Conservation (phyloP, 2,888 invertebrate species). For the Quadroppia sp. region DNA sequence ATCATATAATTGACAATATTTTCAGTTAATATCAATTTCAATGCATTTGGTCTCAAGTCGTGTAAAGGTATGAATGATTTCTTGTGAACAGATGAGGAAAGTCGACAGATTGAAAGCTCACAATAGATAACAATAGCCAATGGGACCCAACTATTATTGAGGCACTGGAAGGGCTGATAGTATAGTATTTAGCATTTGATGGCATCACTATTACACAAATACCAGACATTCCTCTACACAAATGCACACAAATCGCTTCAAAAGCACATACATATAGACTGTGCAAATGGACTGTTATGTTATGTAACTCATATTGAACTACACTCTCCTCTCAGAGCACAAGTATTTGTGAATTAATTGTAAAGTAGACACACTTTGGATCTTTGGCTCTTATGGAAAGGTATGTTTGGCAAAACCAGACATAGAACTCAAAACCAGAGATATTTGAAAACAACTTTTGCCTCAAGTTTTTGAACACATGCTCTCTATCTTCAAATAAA, state of each 20-base stretch:
- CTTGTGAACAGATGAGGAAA: conserved; percentile 25
- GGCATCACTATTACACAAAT: background rate
- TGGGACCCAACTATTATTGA: background rate
- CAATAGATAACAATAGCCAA: conserved; percentile 20
- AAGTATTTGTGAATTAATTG: background rate
- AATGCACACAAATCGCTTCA: background rate
- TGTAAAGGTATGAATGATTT: conserved; percentile 2
- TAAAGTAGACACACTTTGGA: background rate
- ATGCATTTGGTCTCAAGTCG: background rate
- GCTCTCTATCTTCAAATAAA: background rate
- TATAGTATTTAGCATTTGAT: background rate
- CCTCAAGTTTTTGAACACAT: conserved; percentile 23
- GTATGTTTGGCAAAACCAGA: background rate
- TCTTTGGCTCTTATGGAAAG: background rate
- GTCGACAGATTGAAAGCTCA: conserved; percentile 19
- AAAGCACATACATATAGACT: too few species aligned
- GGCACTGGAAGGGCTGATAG: background rate
- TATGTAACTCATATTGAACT: background rate
- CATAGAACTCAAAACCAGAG: background rate
- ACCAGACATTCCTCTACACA: background rate
- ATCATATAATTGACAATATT: background rate
- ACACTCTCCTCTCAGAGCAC: background rate
- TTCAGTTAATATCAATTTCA: background rate
- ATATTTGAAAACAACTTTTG: conserved; percentile 20
- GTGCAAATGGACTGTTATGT: background rate